Evolutionary conservation across 1,140 invertebrate genomes (phyloP), one percentile per base, ranked within the genome.

Genomic region (Saccostrea echinata): DNA sequence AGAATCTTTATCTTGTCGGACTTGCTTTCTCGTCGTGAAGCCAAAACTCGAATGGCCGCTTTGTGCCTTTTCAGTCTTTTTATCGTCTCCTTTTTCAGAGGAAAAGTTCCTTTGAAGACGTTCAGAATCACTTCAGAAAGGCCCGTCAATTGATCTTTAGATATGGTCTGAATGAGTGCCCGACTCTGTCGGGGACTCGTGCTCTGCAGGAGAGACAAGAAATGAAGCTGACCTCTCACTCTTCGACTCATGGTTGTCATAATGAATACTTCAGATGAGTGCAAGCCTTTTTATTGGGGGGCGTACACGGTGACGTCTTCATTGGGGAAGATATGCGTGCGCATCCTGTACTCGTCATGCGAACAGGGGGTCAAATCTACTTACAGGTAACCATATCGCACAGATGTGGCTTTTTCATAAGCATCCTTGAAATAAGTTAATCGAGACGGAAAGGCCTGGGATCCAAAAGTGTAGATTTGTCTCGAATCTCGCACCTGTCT

Each of bases 391-490:
- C 85, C 88, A 57, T 76, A 89, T 2, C 18, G 35, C 9, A 43
- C n/a, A 13, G 0, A 24, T 13, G 76, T 86, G 24, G 85, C 88
- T 61, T 81, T 84, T 35, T 43, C 80, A 43, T 89, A 89, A 55
- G 53, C 80, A n/a, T 89, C 88, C n/a, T 53, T 68, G 43, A 86
- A 89, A 57, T 61, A 86, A 33, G 35, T 80, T n/a, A 30, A 81
- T n/a, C 57, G 35, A 43, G 53, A 61, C 1, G 88, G 88, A 84
- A 87, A 86, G 21, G 86, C 21, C 57, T 89, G 88, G 21, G 76
- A 27, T 16, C 85, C 88, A 24, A 86, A 80, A 43, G 64, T 86
- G 16, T n/a, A n/a, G 35, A 89, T 33, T 33, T 87, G 88, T 30
- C 55, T 51, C 1, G 68, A 18, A 84, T 89, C 88, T 80, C 88